phyloP scores from a whole-genome alignment of 2,888 invertebrate genomes.

The Tenthredo notha region DNA sequence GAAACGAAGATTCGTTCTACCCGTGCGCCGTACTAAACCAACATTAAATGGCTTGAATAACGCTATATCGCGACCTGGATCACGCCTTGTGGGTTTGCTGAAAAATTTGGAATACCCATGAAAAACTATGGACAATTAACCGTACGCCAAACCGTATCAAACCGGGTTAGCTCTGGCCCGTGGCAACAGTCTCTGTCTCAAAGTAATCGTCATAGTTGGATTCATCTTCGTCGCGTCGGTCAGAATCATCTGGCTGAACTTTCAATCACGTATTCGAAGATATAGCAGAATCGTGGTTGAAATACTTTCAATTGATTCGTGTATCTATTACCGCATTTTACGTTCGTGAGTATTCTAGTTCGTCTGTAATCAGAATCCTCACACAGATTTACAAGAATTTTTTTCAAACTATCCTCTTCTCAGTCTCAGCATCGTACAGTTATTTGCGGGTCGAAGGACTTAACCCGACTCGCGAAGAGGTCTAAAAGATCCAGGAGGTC shows the following conservation, averaged over 20 bases:
- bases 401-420: background rate
- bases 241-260: background rate
- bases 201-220: background rate
- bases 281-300: background rate
- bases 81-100: background rate
- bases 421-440: slow-evolving; percentile 12
- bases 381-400: background rate
- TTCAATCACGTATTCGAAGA: slow-evolving; percentile 5
- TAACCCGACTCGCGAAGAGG: slow-evolving; percentile 32
- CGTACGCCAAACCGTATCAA: slow-evolving; percentile 21
- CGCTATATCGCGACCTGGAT: background rate
- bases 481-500: slow-evolving; percentile 35
- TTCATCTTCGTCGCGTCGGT: background rate
- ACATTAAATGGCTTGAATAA: slow-evolving; percentile 10
- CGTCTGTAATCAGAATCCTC: background rate
- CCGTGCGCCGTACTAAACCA: slow-evolving; percentile 4
- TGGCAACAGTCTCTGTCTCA: background rate
- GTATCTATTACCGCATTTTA: background rate
- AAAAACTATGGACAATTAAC: slow-evolving; percentile 30
- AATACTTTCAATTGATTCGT: background rate
- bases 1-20: slow-evolving; percentile 60
- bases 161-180: slow-evolving; percentile 11
- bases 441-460: slow-evolving; percentile 44
- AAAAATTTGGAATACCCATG: background rate
- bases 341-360: background rate